Evolutionary conservation across 1,140 invertebrate species (phyloP).

Genomic region (Stegodyphus mimosarum): DNA sequence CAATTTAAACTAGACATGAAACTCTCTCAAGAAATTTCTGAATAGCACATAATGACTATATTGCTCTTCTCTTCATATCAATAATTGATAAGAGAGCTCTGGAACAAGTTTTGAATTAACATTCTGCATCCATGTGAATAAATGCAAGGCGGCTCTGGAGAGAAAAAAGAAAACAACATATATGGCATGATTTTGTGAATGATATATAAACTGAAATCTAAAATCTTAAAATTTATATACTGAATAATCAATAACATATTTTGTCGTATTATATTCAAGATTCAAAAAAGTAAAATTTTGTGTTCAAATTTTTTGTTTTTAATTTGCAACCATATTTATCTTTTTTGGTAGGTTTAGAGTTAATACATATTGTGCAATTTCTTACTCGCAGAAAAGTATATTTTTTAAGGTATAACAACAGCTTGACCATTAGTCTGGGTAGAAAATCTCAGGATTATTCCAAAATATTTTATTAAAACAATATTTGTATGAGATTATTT

Average conservation of each 20-base stretch:
- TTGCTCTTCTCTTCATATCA: not conserved
- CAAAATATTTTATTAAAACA: no score
- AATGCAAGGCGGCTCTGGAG: conserved; percentile 41
- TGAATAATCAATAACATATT: not conserved
- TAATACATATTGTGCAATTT: no score
- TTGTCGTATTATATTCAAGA: not conserved
- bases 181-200: not conserved
- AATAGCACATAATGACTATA: not conserved
- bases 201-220: not conserved
- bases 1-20: not conserved
- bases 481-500: no score
- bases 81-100: no score
- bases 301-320: not conserved
- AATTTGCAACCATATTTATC: no score
- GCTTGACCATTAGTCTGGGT: no score
- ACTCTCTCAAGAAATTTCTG: not conserved
- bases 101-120: not conserved
- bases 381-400: no score
- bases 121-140: conserved; percentile 26
- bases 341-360: no score
- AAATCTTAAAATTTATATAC: not conserved
- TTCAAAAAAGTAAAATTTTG: not conserved
- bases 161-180: not conserved
- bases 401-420: no score
- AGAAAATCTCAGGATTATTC: no score